These are phyloP conservation scores for Myrmecobius fasciatus DNA, from an alignment of 2,113 vertebrate species.

Conservation along the genomic window DNA sequence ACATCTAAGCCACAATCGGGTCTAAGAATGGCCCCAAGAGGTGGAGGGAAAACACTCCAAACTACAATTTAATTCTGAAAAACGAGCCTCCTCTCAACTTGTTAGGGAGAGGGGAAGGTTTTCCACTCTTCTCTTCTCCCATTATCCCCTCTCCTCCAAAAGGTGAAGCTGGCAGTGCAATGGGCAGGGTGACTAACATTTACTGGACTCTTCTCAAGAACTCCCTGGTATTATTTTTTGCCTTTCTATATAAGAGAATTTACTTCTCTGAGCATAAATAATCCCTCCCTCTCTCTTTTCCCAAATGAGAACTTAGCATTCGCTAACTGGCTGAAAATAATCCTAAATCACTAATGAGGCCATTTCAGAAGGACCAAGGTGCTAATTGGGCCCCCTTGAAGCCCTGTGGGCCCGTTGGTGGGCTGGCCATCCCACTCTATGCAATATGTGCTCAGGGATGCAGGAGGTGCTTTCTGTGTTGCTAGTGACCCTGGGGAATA, in stretches of 20 bases:
- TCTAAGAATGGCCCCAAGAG: neutral
- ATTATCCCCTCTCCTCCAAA: neutral
- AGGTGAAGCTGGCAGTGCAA: neutral
- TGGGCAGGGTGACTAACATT: neutral
- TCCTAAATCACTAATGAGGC: too few relatives aligned
- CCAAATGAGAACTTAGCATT: neutral
- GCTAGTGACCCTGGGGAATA: too few relatives aligned
- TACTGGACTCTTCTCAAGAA: neutral
- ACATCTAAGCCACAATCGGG: neutral
- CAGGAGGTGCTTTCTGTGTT: too few relatives aligned
- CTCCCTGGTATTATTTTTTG: neutral
- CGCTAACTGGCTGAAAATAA: too few relatives aligned
- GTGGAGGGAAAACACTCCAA: conserved; percentile 18
- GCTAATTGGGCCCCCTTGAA: too few relatives aligned
- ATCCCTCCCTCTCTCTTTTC: neutral
- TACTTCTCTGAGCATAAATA: too few relatives aligned
- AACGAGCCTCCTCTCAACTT: conserved; percentile 64
- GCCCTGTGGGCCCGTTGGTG: too few relatives aligned
- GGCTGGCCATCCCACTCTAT: too few relatives aligned
- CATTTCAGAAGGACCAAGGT: too few relatives aligned
- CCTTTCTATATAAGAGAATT: neutral
- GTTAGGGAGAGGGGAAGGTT: conserved; percentile 29
- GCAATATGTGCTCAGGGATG: too few relatives aligned
- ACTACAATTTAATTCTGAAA: conserved; percentile 29
- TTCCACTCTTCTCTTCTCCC: too few relatives aligned